Conservation (phyloP, 2,797 vertebrate species). For the Spinibarbus caldwelli region DNA sequence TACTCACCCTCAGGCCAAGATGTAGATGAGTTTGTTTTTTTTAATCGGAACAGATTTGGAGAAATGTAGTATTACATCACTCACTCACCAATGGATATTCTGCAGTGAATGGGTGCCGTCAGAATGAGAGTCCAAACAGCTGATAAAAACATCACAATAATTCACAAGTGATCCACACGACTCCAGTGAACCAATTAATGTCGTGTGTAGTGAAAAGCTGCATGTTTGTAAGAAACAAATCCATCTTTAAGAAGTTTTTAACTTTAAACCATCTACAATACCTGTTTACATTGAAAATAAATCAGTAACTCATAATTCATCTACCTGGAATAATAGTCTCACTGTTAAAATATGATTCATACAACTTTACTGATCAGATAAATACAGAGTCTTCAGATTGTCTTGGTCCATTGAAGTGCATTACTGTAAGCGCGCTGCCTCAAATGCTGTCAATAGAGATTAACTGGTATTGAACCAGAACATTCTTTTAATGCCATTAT, state of each 20-base stretch:
- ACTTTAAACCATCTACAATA: not conserved
- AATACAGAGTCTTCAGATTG: not conserved
- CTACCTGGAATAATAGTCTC: not conserved
- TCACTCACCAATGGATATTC: not conserved
- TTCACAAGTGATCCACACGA: too few relatives aligned
- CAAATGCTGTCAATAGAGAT: slow-evolving; percentile 14
- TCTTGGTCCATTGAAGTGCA: not conserved
- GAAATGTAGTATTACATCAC: too few relatives aligned
- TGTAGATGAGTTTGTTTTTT: not conserved
- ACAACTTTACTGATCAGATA: not conserved
- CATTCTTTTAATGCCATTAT: slow-evolving; percentile 11
- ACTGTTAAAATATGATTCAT: not conserved
- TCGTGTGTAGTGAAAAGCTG: not conserved
- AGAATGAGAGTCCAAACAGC: too few relatives aligned
- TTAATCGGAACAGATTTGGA: too few relatives aligned
- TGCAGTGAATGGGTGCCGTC: not conserved
- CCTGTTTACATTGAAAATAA: not conserved
- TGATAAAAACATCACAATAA: too few relatives aligned
- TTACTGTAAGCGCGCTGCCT: not conserved
- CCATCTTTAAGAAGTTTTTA: not conserved
- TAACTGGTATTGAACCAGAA: slow-evolving; percentile 13
- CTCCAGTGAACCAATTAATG: too few relatives aligned
- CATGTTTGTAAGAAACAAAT: not conserved
- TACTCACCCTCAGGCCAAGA: not conserved
- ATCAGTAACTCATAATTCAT: not conserved